Evolutionary conservation across 2,797 vertebrate species (phyloP).

Genomic region (Semaprochilodus insignis): DNA sequence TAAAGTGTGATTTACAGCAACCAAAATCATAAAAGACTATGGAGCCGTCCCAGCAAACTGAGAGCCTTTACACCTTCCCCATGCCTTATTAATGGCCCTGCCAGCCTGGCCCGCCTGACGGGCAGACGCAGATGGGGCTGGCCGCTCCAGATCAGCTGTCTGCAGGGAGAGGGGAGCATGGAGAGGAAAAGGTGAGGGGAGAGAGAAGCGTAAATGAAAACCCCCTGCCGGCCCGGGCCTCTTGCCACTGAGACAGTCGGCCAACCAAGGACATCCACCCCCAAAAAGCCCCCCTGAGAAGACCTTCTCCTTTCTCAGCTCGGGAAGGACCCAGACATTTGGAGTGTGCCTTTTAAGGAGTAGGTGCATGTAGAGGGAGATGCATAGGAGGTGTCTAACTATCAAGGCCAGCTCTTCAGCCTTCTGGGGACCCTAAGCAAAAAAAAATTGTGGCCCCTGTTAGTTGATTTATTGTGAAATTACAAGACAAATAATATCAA

Average conservation of each 20-base stretch:
- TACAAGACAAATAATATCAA: no score
- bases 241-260: constrained; percentile 37
- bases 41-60: constrained; percentile 15
- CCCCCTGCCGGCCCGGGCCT: constrained; percentile 1
- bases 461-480: no score
- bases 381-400: constrained; percentile 1
- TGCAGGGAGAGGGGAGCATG: constrained; percentile 11
- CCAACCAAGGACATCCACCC: constrained; percentile 32
- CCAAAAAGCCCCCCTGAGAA: not conserved
- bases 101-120: constrained; percentile 20
- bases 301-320: constrained; percentile 11
- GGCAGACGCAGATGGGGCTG: constrained; percentile 39
- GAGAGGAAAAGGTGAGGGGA: constrained; percentile 23
- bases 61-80: constrained; percentile 51
- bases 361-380: not conserved
- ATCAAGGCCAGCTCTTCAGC: no score
- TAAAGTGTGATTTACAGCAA: constrained; percentile 47
- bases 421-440: no score
- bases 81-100: constrained; percentile 23
- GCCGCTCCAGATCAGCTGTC: constrained; percentile 22
- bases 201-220: constrained; percentile 45
- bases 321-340: not conserved
- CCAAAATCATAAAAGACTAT: constrained; percentile 44
- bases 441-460: no score
- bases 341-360: constrained; percentile 35